Percentiles rank a stretch among this genome's conserved stretches.
phyloP scores from a whole-genome alignment of 2,888 invertebrate genomes.

The Zaprionus lineosus region DNA sequence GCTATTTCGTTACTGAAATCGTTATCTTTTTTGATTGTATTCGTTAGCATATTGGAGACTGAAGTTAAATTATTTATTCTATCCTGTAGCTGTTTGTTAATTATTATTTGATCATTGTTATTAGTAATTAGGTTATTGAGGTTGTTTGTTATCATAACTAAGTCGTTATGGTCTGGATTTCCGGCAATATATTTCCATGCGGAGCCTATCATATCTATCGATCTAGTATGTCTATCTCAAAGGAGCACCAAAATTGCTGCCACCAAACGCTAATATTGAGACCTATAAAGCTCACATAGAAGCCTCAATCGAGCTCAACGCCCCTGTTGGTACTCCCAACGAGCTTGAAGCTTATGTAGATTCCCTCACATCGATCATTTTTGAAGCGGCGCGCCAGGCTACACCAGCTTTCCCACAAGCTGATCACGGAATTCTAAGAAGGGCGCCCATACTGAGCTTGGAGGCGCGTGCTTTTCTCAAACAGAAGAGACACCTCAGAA shows the following conservation, averaged over 20 bases:
- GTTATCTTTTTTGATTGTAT: not conserved
- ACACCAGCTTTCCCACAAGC: not conserved
- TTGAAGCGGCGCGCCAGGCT: not conserved
- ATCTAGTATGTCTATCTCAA: not conserved
- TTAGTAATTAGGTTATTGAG: not conserved
- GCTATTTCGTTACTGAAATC: not conserved
- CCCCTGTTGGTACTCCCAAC: not conserved
- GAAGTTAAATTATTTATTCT: not conserved
- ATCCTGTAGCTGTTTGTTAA: not conserved
- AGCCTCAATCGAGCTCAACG: not conserved
- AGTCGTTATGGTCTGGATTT: not conserved
- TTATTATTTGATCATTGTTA: not conserved
- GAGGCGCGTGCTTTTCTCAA: not conserved
- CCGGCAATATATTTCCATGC: slow-evolving; percentile 1
- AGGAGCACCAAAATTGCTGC: too few species aligned
- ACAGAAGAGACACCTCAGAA: not conserved
- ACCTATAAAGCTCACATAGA: too few species aligned
- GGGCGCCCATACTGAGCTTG: not conserved
- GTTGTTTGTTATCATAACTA: not conserved
- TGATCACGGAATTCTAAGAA: not conserved
- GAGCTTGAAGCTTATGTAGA: not conserved
- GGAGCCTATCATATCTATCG: not conserved
- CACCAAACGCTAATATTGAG: too few species aligned
- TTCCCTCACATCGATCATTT: not conserved
- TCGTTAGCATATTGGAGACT: not conserved